Conservation (phyloP, 2,113 vertebrate species). For the Lipotes vexillifer region DNA sequence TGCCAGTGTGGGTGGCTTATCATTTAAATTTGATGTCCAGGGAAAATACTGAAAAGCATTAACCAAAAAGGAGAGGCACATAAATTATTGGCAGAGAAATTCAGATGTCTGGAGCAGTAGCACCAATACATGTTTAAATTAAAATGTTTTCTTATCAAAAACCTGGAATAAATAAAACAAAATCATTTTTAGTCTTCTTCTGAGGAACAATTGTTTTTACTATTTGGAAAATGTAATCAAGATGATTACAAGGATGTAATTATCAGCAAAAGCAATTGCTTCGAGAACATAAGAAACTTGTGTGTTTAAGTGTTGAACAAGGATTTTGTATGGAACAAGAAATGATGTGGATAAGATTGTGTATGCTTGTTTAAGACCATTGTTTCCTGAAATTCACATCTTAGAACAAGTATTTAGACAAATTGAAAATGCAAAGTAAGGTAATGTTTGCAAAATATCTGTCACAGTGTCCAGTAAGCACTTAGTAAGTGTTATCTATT, state of each 20-base stretch:
- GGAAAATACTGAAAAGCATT: neutral
- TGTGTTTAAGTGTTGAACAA: conserved; percentile 4
- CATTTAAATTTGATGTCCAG: conserved; percentile 33
- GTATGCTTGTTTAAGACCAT: neutral
- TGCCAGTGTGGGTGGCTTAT: neutral
- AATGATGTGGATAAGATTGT: neutral
- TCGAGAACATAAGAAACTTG: neutral
- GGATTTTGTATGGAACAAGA: conserved; percentile 26
- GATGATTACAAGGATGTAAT: neutral
- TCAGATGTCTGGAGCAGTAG: neutral
- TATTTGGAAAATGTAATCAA: neutral
- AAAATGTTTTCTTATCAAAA: neutral
- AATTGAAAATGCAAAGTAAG: conserved; percentile 24
- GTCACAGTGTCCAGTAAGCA: neutral
- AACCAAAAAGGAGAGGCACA: neutral
- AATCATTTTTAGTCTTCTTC: neutral
- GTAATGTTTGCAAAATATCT: conserved; percentile 30
- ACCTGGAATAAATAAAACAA: neutral
- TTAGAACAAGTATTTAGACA: conserved; percentile 46
- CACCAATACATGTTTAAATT: neutral
- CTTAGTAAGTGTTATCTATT: neutral
- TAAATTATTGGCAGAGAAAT: neutral
- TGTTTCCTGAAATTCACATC: neutral
- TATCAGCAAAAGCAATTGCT: conserved; percentile 12
- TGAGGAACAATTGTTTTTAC: neutral